phyloP scores from a whole-genome alignment of 2,797 vertebrate species.

The Sitta carolinensis region DNA sequence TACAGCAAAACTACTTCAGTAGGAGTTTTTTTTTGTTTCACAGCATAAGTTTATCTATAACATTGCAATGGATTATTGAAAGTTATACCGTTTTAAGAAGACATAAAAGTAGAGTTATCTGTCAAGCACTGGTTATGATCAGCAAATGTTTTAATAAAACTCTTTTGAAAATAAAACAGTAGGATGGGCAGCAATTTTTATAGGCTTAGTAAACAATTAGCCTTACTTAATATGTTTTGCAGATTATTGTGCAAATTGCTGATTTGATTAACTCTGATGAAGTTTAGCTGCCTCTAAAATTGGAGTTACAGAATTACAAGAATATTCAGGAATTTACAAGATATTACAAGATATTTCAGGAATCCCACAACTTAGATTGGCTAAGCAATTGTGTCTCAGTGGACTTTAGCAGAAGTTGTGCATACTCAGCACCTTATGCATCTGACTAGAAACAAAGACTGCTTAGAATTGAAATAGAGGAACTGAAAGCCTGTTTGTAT shows the following conservation, averaged over 20 bases:
- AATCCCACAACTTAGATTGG: not conserved
- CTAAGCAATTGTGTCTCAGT: not conserved
- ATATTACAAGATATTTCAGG: not conserved
- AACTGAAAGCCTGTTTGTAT: not conserved
- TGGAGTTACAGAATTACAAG: not conserved
- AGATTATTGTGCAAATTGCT: not conserved
- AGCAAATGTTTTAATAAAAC: not conserved
- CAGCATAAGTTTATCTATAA: not conserved
- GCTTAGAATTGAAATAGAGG: conserved; percentile 19
- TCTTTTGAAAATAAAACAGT: not conserved
- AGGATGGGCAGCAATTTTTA: not conserved
- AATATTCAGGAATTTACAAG: not conserved
- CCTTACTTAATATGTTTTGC: not conserved
- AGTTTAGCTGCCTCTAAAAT: not conserved
- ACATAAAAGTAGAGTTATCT: not conserved
- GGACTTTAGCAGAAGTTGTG: not conserved
- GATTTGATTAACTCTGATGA: not conserved
- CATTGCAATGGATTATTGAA: not conserved
- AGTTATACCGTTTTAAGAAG: not conserved
- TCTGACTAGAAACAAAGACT: not conserved
- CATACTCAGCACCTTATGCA: not conserved
- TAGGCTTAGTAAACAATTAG: not conserved
- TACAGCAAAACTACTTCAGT: not conserved
- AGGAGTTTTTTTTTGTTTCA: not conserved
- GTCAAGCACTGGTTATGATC: not conserved